phyloP scores from a whole-genome alignment of 2,797 vertebrate species.

The Avahi laniger region DNA sequence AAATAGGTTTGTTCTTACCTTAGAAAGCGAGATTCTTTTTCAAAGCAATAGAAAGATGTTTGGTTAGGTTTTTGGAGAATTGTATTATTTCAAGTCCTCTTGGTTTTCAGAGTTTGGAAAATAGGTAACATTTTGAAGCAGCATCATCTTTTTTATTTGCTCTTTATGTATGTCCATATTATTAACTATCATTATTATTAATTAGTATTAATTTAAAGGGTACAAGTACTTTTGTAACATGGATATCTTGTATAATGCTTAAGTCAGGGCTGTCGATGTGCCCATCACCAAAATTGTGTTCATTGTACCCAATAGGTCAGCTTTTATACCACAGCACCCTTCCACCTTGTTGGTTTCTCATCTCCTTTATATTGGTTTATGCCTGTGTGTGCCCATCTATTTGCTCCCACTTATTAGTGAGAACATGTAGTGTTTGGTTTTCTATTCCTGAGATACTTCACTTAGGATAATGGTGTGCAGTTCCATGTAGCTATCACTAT shows the following conservation, averaged over 20 bases:
- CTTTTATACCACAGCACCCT: neutral
- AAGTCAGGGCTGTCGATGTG: neutral
- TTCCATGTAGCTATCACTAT: neutral
- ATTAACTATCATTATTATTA: neutral
- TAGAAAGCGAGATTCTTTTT: slow-evolving; percentile 8
- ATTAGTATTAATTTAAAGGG: neutral
- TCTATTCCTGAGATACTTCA: neutral
- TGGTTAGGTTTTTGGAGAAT: neutral
- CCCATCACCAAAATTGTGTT: neutral
- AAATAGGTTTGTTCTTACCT: neutral
- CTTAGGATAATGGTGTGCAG: neutral
- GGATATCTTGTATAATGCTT: neutral
- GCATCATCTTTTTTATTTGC: neutral
- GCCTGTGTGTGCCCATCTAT: neutral
- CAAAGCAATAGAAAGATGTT: neutral
- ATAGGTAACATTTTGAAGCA: neutral
- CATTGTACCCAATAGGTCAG: neutral
- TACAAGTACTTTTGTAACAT: neutral
- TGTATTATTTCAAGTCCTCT: neutral
- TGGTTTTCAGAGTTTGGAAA: slow-evolving; percentile 30
- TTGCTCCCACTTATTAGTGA: neutral
- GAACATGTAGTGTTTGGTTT: neutral
- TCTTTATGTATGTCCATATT: neutral
- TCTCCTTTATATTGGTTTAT: neutral
- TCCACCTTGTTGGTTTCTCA: neutral